Conservation (phyloP, 2,797 vertebrate species). For the Sebastes kiyomatsui region DNA sequence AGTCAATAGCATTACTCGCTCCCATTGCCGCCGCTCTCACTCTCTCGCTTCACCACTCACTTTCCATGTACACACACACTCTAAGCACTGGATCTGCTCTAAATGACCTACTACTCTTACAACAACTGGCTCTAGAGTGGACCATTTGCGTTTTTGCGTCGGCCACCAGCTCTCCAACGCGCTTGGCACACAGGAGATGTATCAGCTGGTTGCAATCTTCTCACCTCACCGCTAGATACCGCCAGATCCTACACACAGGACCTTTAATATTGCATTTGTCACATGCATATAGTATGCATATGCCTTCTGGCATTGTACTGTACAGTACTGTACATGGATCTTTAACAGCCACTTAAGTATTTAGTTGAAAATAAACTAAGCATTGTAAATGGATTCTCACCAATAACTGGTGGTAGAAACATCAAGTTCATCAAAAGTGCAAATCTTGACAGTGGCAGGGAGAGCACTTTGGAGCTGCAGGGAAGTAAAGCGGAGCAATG, state of each 20-base stretch:
- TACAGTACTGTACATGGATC: not conserved
- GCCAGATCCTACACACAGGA: not conserved
- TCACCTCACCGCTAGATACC: too few relatives aligned
- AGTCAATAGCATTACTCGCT: too few relatives aligned
- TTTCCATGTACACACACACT: too few relatives aligned
- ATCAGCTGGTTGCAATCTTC: too few relatives aligned
- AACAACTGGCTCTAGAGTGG: too few relatives aligned
- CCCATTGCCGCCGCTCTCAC: too few relatives aligned
- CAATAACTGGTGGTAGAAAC: not conserved
- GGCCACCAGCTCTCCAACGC: too few relatives aligned
- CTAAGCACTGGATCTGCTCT: too few relatives aligned
- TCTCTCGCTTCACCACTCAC: too few relatives aligned
- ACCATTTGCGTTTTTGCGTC: too few relatives aligned
- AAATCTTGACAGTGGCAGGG: not conserved
- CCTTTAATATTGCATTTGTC: not conserved
- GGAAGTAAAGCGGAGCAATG: not conserved
- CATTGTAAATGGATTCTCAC: not conserved
- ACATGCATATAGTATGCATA: not conserved
- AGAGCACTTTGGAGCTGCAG: not conserved
- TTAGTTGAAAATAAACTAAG: not conserved
- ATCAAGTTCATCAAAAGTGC: conserved; percentile 1
- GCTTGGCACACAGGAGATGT: too few relatives aligned
- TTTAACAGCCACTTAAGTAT: not conserved
- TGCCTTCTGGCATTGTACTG: not conserved
- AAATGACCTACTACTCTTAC: too few relatives aligned